These are phyloP conservation scores for Epizoanthus scotinus DNA, from an alignment of 92 coral and sea anemone species.

Conservation along the genomic window DNA sequence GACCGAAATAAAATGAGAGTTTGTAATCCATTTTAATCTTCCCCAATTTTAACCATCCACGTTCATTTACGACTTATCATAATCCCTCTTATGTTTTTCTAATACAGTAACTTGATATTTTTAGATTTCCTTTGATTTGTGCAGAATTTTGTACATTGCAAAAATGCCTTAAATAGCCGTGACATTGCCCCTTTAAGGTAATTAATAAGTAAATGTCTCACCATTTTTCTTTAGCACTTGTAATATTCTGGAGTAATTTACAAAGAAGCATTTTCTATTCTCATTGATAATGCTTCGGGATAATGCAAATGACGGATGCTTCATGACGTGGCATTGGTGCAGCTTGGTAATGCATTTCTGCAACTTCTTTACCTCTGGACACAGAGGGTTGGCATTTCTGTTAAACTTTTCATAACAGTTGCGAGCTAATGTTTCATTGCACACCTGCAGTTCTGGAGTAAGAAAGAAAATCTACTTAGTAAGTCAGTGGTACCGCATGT, in stretches of 20 bases:
- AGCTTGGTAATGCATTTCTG: constrained; percentile 61
- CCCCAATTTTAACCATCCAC: no score
- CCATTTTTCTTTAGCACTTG: constrained; percentile 71
- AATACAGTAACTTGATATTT: no score
- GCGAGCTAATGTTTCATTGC: constrained; percentile 63
- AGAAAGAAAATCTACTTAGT: background rate
- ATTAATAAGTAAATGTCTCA: constrained; percentile 19
- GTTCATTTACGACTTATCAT: no score
- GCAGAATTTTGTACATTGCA: no score
- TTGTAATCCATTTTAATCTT: no score
- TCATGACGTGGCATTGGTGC: constrained; percentile 70
- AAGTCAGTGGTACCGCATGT: no score
- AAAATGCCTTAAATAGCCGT: no score
- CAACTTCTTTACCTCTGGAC: constrained; percentile 69
- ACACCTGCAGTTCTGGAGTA: constrained; percentile 51
- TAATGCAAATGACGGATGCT: constrained; percentile 70
- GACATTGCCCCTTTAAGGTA: no score
- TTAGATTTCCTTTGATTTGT: no score
- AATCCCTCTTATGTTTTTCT: no score
- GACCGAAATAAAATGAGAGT: no score
- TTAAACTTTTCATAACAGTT: constrained; percentile 59
- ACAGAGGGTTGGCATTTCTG: constrained; percentile 54
- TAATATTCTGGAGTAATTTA: constrained; percentile 75
- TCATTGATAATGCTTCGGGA: constrained; percentile 58
- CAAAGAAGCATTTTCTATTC: constrained; percentile 69